Conservation (phyloP, 1,140 invertebrate genomes). For the Pseudoatta argentina region DNA sequence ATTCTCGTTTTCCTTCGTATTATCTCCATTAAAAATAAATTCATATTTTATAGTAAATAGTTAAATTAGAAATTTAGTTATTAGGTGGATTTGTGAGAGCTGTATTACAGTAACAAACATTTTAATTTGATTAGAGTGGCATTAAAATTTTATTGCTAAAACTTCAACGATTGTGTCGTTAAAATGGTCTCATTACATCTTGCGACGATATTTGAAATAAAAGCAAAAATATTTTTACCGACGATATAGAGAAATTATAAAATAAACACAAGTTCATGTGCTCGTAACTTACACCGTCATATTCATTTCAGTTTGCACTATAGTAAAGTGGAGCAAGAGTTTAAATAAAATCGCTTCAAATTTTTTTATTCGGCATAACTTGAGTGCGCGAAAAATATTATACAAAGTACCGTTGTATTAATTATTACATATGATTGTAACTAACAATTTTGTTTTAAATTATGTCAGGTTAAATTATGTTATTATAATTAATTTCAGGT, state of each 20-base stretch:
- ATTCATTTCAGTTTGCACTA: conserved; percentile 40
- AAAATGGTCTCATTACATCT: not conserved
- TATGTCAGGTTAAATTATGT: too few species aligned
- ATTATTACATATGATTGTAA: not conserved
- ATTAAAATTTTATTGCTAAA: not conserved
- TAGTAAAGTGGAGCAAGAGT: conserved; percentile 3
- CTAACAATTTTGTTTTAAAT: not conserved
- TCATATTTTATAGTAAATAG: conserved; percentile 4
- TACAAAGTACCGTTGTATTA: not conserved
- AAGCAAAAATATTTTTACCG: not conserved
- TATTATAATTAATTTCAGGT: not conserved
- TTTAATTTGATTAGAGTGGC: not conserved
- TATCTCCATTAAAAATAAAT: not conserved
- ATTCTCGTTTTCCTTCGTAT: not conserved
- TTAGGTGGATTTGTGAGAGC: not conserved
- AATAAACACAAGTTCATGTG: not conserved
- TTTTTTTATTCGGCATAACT: not conserved
- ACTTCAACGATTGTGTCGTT: not conserved
- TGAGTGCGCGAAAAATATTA: not conserved
- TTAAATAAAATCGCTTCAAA: not conserved
- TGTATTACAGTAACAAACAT: not conserved
- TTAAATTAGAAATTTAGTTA: conserved; percentile 9
- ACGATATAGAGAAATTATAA: conserved; percentile 5
- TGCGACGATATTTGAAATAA: conserved; percentile 2
- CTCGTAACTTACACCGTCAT: not conserved